Evolutionary conservation across 2,888 invertebrate genomes (phyloP), one percentile per base, ranked within the genome.

Genomic region (Microplitis manilae): DNA sequence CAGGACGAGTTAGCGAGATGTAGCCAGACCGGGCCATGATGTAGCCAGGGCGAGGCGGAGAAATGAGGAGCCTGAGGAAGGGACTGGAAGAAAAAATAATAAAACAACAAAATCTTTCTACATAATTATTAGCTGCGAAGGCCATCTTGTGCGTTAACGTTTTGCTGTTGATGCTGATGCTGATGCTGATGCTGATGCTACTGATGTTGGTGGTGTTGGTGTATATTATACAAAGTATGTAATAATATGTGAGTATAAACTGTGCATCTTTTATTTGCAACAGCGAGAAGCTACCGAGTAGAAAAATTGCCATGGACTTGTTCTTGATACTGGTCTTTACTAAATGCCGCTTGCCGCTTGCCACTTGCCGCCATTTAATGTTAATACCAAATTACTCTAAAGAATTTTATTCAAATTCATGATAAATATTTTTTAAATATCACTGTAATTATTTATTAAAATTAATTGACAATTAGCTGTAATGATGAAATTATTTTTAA

Each of bases 81-180:
- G 13, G 17, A 70, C 38, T 13, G 62, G 17, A 17, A 64, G 68
- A 69, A 73, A 68, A 77, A 78, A 87, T 86, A 86, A 85, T 86
- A 80, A 30, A 30, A 30, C 2, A 30, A 30, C 30, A 30, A 30
- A 30, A 30, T 30, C 2, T 30, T 83, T 77, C 83, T 84, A 84
- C 85, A 83, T 86, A 86, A 88, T 88, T 87, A 87, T 87, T 86
- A 84, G 83, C 84, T 84, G 83, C 85, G 87, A 87, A 87, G 87
- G 87, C 83, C 87, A 83, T 84, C 84, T 83, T 85, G 85, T 83
- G 86, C 84, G 86, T 86, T 86, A 82, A 84, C 84, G 82, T 79
- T 77, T 74, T 69, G 30, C 30, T 30, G 30, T 2, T 30, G 30
- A 30, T 30, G 30, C 30, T 2, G 30, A 30, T 30, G 4, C 30